These are phyloP conservation scores for Anagrus nilaparvatae DNA, from an alignment of 1,140 invertebrate genomes.

Conservation along the genomic window DNA sequence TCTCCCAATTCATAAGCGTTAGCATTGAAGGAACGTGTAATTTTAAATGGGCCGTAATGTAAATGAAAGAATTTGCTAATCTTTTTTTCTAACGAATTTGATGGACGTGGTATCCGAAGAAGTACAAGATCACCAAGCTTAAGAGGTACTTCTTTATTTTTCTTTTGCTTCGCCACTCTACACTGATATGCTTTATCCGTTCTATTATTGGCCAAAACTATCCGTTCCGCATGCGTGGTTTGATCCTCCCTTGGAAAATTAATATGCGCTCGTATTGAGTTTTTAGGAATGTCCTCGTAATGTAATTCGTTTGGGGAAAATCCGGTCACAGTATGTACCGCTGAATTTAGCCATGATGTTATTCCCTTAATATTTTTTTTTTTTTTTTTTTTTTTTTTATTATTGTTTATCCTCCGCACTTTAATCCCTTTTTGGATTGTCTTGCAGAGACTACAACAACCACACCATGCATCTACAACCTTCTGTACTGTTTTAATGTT, in stretches of 20 bases:
- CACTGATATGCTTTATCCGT: neutral
- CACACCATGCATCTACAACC: too few species aligned
- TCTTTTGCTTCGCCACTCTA: neutral
- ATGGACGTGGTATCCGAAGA: too few species aligned
- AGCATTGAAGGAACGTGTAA: neutral
- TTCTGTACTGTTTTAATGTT: too few species aligned
- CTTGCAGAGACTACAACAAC: too few species aligned
- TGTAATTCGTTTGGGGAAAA: neutral
- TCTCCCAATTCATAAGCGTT: constrained; percentile 1
- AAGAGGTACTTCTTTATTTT: neutral
- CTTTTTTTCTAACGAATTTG: neutral
- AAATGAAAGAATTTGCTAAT: neutral
- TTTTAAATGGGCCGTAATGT: constrained; percentile 1
- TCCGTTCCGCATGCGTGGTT: neutral
- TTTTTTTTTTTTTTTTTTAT: too few species aligned
- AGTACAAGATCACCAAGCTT: neutral
- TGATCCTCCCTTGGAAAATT: neutral
- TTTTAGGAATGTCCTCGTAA: neutral
- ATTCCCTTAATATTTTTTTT: neutral
- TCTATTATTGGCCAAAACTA: neutral
- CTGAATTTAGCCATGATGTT: neutral
- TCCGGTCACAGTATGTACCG: neutral
- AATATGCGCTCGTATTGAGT: neutral
- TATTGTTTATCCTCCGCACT: too few species aligned
- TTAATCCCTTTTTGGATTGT: too few species aligned